Evolutionary conservation across 1,140 invertebrate genomes (phyloP).

Genomic region (Sminthurides bifidus): DNA sequence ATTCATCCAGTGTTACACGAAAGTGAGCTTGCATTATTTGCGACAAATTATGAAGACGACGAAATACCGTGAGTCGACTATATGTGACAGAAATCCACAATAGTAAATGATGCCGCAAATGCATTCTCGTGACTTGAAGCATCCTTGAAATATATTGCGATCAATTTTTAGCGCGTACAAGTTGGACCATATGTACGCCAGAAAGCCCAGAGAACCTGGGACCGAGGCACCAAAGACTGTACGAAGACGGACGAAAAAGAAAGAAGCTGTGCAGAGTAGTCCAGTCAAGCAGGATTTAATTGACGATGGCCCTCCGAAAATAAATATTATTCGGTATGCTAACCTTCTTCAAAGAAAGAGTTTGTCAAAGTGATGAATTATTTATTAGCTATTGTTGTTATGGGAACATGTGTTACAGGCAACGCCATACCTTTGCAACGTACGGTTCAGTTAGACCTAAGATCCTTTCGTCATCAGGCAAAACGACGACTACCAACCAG

Average conservation of each 20-base stretch:
- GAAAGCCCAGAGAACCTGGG: conserved; percentile 20
- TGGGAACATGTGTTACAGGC: not conserved
- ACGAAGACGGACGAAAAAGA: conserved; percentile 15
- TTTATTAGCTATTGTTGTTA: not conserved
- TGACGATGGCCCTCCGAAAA: conserved; percentile 12
- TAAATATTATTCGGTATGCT: conserved; percentile 25
- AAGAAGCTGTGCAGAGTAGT: conserved; percentile 13
- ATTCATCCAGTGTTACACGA: too few species aligned
- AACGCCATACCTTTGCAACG: not conserved
- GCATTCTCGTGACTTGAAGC: not conserved
- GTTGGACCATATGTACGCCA: conserved; percentile 27
- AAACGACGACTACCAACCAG: not conserved
- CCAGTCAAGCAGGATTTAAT: conserved; percentile 9
- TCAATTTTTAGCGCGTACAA: conserved; percentile 10
- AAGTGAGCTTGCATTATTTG: too few species aligned
- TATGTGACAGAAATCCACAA: too few species aligned
- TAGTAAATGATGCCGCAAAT: too few species aligned
- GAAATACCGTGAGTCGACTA: too few species aligned
- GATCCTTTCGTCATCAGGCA: not conserved
- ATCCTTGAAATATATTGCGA: not conserved
- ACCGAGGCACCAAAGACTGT: conserved; percentile 1
- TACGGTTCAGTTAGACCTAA: not conserved
- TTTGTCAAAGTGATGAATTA: not conserved
- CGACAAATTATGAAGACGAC: too few species aligned
- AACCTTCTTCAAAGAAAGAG: not conserved